These are phyloP conservation scores for Rhinogobio ventralis DNA, from an alignment of 2,797 vertebrate species.

Conservation along the genomic window DNA sequence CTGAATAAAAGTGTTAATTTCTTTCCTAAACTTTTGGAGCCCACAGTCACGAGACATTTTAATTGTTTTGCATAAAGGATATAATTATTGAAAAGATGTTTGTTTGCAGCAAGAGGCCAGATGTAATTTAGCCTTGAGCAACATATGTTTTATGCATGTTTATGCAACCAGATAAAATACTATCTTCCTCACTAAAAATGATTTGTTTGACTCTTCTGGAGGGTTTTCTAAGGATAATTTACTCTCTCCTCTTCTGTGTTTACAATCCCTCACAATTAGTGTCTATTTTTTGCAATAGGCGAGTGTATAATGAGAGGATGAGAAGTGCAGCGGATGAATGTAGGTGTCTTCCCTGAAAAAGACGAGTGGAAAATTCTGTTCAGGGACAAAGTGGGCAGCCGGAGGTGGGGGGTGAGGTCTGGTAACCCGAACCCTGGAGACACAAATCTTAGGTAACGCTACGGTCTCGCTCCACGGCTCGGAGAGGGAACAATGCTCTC, in stretches of 20 bases:
- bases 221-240: background rate
- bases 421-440: conserved; percentile 50
- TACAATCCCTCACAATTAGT: conserved; percentile 14
- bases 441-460: conserved; percentile 31
- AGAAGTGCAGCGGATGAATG: conserved; percentile 14
- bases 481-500: conserved; percentile 56
- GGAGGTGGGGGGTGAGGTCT: background rate
- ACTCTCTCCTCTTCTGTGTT: conserved; percentile 12
- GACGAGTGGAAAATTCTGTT: conserved; percentile 44
- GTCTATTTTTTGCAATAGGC: conserved; percentile 15
- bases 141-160: background rate
- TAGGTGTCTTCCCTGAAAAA: conserved; percentile 30
- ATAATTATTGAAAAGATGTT: conserved; percentile 9
- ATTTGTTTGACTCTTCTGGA: background rate
- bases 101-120: background rate
- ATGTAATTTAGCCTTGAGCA: background rate
- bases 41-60: background rate
- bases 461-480: conserved; percentile 6
- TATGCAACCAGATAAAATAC: background rate
- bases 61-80: background rate
- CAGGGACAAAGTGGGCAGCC: conserved; percentile 21
- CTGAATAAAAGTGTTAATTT: background rate
- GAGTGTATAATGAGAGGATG: conserved; percentile 17
- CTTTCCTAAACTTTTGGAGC: background rate
- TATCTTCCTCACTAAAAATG: background rate